phyloP scores from a whole-genome alignment of 2,113 vertebrate genomes.

The Fulica atra region DNA sequence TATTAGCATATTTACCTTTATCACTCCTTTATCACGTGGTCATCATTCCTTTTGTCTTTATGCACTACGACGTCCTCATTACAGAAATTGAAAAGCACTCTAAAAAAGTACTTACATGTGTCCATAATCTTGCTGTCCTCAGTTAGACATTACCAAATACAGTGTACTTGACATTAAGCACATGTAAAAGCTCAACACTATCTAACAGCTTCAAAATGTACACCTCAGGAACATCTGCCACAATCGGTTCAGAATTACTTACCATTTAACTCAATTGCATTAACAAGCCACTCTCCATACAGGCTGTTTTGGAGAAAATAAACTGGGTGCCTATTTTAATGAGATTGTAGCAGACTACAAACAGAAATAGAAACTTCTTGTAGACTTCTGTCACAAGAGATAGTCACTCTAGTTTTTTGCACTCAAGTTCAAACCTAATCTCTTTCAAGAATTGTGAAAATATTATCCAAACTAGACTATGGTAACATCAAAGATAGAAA shows the following conservation, averaged over 20 bases:
- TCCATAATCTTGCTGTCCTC: neutral
- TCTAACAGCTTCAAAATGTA: neutral
- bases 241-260: neutral
- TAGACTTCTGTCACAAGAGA: neutral
- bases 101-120: neutral
- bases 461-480: neutral
- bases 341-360: neutral
- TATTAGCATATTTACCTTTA: neutral
- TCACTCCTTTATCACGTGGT: neutral
- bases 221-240: neutral
- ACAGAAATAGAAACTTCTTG: neutral
- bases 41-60: neutral
- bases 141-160: neutral
- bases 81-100: neutral
- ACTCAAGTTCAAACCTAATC: neutral
- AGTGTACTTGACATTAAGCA: neutral
- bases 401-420: neutral
- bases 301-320: neutral
- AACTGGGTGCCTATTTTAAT: neutral
- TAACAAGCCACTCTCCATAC: neutral
- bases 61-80: neutral
- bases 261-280: neutral
- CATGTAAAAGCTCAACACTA: neutral
- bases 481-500: neutral
- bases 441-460: neutral